Percentiles rank a stretch among this genome's conserved stretches.
phyloP scores from a whole-genome alignment of 2,888 invertebrate genomes.

The Omphaloscelis lunosa region DNA sequence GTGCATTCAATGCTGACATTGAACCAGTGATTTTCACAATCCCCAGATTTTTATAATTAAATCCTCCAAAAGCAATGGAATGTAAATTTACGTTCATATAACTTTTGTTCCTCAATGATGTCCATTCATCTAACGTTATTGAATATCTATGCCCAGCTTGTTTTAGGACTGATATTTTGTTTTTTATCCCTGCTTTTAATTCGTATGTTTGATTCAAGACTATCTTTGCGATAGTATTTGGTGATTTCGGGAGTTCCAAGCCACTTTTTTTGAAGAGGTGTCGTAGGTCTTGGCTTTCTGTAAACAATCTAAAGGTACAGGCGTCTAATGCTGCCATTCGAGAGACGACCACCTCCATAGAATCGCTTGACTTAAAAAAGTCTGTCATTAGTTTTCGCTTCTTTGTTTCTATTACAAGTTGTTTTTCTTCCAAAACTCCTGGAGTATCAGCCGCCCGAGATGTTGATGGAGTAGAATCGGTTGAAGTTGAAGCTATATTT shows the following conservation, averaged over 20 bases:
- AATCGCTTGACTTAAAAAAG: not conserved
- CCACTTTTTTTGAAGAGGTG: not conserved
- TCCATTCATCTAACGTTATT: too few species aligned
- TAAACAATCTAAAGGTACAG: conserved; percentile 1
- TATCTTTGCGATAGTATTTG: too few species aligned
- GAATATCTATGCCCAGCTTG: too few species aligned
- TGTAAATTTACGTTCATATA: too few species aligned
- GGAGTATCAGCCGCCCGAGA: not conserved
- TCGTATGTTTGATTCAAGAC: too few species aligned
- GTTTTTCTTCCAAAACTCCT: not conserved
- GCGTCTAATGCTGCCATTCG: conserved; percentile 16
- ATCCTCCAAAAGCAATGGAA: not conserved
- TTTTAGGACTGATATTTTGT: too few species aligned
- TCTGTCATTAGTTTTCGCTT: conserved; percentile 8
- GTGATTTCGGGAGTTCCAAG: too few species aligned
- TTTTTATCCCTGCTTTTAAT: too few species aligned
- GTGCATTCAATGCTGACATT: not conserved
- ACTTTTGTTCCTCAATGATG: too few species aligned
- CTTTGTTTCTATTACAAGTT: not conserved
- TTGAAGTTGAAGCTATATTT: not conserved
- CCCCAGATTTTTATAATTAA: conserved; percentile 15
- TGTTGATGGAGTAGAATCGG: not conserved
- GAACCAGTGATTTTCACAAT: not conserved
- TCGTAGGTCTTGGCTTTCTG: conserved; percentile 10
- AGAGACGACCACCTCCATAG: conserved; percentile 3